These are phyloP conservation scores for Sesia apiformis DNA, from an alignment of 2,888 invertebrate species.

Conservation along the genomic window DNA sequence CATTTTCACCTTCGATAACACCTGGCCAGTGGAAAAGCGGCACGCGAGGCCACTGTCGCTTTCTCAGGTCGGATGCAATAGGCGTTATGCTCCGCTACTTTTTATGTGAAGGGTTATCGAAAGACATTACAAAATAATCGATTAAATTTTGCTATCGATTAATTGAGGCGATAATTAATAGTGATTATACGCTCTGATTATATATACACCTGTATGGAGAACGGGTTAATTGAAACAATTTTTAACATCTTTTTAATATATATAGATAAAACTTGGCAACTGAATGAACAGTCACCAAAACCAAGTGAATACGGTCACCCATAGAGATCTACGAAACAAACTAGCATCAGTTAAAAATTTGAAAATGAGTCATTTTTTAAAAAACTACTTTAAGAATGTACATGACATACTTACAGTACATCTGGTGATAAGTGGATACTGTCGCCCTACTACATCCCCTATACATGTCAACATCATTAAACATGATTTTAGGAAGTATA, in stretches of 20 bases:
- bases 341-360: no score
- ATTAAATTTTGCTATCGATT: not conserved
- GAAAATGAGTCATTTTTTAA: no score
- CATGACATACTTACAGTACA: no score
- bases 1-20: constrained; percentile 49
- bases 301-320: no score
- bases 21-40: constrained; percentile 33
- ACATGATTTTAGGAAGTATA: no score
- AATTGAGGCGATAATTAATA: not conserved
- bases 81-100: not conserved
- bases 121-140: not conserved
- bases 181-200: not conserved
- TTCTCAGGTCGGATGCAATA: constrained; percentile 25
- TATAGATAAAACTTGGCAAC: no score
- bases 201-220: not conserved
- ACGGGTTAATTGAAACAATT: not conserved
- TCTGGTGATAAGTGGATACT: no score
- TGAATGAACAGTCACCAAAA: no score
- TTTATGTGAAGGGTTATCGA: not conserved
- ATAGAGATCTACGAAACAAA: no score
- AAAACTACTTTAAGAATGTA: no score
- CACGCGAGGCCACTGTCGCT: constrained; percentile 43
- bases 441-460: no score
- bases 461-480: no score
- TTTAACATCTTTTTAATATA: not conserved